Base-by-base conservation (phyloP, 1,140 invertebrate species). In the Anoplophora glabripennis region DNA sequence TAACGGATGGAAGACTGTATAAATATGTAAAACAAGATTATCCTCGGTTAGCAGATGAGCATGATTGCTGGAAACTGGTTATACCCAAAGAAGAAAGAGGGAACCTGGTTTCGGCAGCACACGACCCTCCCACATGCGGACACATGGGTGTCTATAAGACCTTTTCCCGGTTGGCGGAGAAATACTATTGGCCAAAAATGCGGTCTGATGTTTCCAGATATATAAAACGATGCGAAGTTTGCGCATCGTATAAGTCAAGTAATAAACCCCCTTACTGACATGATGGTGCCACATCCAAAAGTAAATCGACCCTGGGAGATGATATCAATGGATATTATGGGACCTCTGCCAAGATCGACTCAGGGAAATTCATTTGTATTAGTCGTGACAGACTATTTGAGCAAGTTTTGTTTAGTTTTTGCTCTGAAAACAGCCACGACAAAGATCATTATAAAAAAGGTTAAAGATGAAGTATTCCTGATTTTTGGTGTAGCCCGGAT, bases 171-270 rank as follows among this genome's bases (percentile, higher is more conserved):
- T 8, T 63, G 0, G n/a, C 35, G 7, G 9, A 15, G 2, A 4
- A 11, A 1, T 74, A 69, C 42, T 71, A 67, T 51, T 73, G 69
- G 69, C 64, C 65, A 0, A 45, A 46, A 0, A 67, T 69, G 58
- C 38, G 53, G 28, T 38, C 40, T 4, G 68, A 72, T 57, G 42
- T 69, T 3, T 53, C 21, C 0, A 12, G 36, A 3, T 67, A 57
- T 53, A 61, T 73, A 4, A 46, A 56, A 3, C 11, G 15, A 5
- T 74, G 72, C 38, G 11, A 47, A 1, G 51, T 41, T 0, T 72
- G 67, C 59, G 61, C 65, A 12, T 12, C 36, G 3, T 21, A 46
- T 12, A 74, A 75, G 36, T 53, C 66, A 0, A 55, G 65, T 10
- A 61, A 72, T 37, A 57, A 55, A 38, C 10, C 35, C 11, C 58